Percentiles rank a stretch among this genome's conserved stretches.
Conservation (phyloP, 1,140 invertebrate genomes). For the Hesperophylax magnus region DNA sequence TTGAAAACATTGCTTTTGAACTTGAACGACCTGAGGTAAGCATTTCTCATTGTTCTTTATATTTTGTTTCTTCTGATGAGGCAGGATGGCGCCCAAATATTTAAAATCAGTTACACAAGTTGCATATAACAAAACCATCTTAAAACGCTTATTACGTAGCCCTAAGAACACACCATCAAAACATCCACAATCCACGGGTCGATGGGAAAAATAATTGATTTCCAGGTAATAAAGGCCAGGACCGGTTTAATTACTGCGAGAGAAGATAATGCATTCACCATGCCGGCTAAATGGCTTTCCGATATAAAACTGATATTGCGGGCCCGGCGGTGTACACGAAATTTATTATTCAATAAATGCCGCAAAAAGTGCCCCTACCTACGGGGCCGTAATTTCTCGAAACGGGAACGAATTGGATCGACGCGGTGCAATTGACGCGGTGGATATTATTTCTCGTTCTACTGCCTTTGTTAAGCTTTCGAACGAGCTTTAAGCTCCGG, state of each 20-base stretch:
- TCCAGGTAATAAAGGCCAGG: slow-evolving; percentile 49
- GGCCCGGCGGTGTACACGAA: slow-evolving; percentile 28
- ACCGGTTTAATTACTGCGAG: slow-evolving; percentile 44
- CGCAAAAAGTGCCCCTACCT: slow-evolving; percentile 35
- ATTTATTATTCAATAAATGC: slow-evolving; percentile 54
- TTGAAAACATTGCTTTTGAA: too few relatives aligned
- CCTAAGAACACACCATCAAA: too few relatives aligned
- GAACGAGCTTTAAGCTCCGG: too few relatives aligned
- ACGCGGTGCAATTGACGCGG: slow-evolving; percentile 14
- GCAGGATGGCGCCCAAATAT: too few relatives aligned
- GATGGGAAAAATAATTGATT: slow-evolving; percentile 44
- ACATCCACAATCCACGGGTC: too few relatives aligned
- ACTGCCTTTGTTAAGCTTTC: too few relatives aligned
- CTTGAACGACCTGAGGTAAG: too few relatives aligned
- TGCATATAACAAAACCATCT: too few relatives aligned
- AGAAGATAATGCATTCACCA: slow-evolving; percentile 47
- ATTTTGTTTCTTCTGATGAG: too few relatives aligned
- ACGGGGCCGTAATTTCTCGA: background rate
- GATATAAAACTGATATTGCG: slow-evolving; percentile 46
- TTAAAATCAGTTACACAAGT: too few relatives aligned
- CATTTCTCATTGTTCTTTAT: too few relatives aligned
- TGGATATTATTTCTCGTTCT: slow-evolving; percentile 14
- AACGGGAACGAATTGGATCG: slow-evolving; percentile 22
- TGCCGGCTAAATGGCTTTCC: slow-evolving; percentile 50
- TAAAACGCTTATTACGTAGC: background rate